Conservation (phyloP, 2,113 vertebrate genomes). For the Neolamprologus caudopunctatus region DNA sequence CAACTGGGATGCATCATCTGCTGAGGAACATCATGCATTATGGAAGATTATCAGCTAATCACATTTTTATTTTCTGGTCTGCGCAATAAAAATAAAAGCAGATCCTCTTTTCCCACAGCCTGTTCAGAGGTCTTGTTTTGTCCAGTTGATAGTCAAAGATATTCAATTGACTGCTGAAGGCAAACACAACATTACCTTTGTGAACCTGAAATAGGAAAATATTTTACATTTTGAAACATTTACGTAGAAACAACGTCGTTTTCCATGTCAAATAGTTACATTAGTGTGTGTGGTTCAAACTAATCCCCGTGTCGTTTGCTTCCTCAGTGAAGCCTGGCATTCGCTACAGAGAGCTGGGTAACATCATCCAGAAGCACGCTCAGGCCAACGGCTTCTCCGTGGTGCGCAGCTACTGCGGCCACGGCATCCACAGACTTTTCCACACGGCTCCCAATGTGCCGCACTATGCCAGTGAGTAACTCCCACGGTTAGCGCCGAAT, state of each 20-base stretch:
- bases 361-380: conserved; percentile 98
- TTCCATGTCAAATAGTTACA: not conserved
- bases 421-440: conserved; percentile 97
- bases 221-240: not conserved
- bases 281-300: not conserved
- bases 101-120: not conserved
- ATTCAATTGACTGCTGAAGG: not conserved
- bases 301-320: accelerated
- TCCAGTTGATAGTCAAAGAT: not conserved
- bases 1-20: not conserved
- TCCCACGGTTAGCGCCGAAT: not conserved
- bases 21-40: not conserved
- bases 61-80: not conserved
- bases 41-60: not conserved
- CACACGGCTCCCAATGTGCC: conserved; percentile 95
- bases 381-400: conserved; percentile 96
- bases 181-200: not conserved
- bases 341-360: conserved; percentile 93
- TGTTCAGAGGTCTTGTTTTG: not conserved
- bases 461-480: conserved; percentile 62
- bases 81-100: not conserved
- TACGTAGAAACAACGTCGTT: accelerated
- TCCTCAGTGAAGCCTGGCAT: conserved; percentile 91
- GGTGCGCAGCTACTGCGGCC: conserved; percentile 96
- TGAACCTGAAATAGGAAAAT: not conserved